phyloP scores from a whole-genome alignment of 2,113 vertebrate genomes.

The Monarcha castaneiventris region DNA sequence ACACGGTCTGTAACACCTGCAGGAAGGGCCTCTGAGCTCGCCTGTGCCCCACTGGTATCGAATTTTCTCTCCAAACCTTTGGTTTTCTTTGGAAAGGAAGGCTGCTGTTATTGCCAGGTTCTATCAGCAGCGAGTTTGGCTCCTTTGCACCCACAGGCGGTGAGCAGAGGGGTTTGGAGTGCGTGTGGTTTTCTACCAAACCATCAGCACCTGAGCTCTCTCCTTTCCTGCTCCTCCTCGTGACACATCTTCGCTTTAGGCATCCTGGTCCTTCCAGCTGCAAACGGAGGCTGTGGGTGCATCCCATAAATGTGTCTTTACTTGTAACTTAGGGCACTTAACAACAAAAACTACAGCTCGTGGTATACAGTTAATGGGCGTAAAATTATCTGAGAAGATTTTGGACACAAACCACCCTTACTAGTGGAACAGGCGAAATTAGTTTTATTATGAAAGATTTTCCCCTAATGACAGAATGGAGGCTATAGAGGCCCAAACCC shows the following conservation, averaged over 20 bases:
- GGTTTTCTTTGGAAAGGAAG: background rate
- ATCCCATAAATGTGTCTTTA: background rate
- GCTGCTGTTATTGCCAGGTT: background rate
- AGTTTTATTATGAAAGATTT: background rate
- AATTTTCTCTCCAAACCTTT: background rate
- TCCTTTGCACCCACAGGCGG: background rate
- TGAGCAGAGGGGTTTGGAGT: background rate
- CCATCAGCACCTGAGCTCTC: background rate
- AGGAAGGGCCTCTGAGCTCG: background rate
- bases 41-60: no score
- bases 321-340: background rate
- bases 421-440: background rate
- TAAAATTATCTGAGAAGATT: background rate
- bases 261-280: background rate
- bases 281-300: background rate
- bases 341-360: background rate
- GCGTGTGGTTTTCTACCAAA: background rate
- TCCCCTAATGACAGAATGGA: background rate
- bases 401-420: background rate
- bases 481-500: background rate
- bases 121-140: accelerated
- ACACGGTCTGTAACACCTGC: background rate
- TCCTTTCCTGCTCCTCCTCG: background rate
- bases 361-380: background rate
- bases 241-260: background rate